Percentiles rank a stretch among this genome's conserved stretches.
These are phyloP conservation scores for Drosophila bocqueti DNA, from an alignment of 1,140 invertebrate species.

Conservation along the genomic window DNA sequence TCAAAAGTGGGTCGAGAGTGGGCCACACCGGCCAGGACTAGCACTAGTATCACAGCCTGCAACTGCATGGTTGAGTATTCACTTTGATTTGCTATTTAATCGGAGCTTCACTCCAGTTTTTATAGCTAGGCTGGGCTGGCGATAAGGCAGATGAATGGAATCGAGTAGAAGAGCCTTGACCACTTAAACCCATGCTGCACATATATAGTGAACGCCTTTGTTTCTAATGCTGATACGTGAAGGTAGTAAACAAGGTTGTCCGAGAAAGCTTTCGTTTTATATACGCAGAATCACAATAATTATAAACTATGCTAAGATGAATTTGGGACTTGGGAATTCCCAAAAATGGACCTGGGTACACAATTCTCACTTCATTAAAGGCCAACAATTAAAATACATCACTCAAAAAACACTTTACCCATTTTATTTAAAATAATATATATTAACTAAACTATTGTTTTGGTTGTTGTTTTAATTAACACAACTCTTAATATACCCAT, in stretches of 20 bases:
- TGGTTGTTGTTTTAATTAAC: not conserved
- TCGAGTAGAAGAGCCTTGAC: constrained; percentile 34
- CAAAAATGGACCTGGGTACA: not conserved
- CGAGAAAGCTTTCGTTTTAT: constrained; percentile 11
- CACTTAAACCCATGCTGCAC: not conserved
- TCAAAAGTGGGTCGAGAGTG: constrained; percentile 65
- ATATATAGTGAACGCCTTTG: not conserved
- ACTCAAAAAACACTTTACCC: not conserved
- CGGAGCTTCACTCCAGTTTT: constrained; percentile 5
- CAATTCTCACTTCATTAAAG: not conserved
- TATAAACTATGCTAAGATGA: constrained; percentile 5
- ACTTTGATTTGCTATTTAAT: constrained; percentile 14
- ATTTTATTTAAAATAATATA: too few species aligned
- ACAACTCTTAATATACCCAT: not conserved
- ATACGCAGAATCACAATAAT: not conserved
- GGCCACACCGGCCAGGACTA: constrained; percentile 18
- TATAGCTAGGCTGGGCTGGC: constrained; percentile 22
- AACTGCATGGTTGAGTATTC: constrained; percentile 42
- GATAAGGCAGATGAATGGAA: constrained; percentile 42
- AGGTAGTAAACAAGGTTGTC: constrained; percentile 38
- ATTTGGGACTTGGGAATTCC: constrained; percentile 6
- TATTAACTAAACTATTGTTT: not conserved
- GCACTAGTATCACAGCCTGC: constrained; percentile 24
- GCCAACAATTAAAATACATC: not conserved
- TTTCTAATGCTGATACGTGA: constrained; percentile 14